Percentiles rank a stretch among this genome's conserved stretches.
These are phyloP conservation scores for Limnothrissa miodon DNA, from an alignment of 2,113 vertebrate genomes.

Conservation along the genomic window DNA sequence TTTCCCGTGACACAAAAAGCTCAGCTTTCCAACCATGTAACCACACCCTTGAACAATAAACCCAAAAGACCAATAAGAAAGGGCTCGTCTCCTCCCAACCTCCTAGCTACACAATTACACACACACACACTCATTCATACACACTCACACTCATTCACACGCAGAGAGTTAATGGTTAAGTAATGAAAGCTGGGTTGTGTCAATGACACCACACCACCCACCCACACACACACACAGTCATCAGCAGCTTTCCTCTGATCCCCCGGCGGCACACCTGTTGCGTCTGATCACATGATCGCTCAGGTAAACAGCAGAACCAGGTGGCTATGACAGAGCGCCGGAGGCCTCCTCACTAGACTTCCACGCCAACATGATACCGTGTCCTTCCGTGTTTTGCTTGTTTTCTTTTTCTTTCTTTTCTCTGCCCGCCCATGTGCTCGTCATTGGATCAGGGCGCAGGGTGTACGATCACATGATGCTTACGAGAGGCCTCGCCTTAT, in stretches of 20 bases:
- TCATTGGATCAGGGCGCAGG: not conserved
- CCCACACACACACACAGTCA: not conserved
- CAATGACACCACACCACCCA: not conserved
- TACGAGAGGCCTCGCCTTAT: not conserved
- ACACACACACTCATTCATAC: not conserved
- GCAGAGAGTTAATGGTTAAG: not conserved
- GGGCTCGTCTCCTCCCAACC: not conserved
- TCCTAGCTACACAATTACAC: not conserved
- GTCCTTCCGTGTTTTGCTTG: not conserved
- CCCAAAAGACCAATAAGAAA: not conserved
- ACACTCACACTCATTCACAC: not conserved
- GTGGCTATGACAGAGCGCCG: not conserved
- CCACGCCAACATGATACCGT: not conserved
- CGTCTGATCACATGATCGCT: constrained; percentile 9
- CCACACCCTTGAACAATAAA: constrained; percentile 7
- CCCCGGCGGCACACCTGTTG: not conserved
- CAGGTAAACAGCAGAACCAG: not conserved
- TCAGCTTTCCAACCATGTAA: not conserved
- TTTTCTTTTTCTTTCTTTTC: not conserved
- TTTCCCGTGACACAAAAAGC: not conserved
- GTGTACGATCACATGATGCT: not conserved
- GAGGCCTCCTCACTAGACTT: not conserved
- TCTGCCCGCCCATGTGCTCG: not conserved
- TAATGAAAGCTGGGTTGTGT: not conserved
- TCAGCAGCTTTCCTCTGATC: not conserved